These are phyloP conservation scores for Brachionus koreanus DNA, from an alignment of 1,140 invertebrate genomes.

Conservation along the genomic window DNA sequence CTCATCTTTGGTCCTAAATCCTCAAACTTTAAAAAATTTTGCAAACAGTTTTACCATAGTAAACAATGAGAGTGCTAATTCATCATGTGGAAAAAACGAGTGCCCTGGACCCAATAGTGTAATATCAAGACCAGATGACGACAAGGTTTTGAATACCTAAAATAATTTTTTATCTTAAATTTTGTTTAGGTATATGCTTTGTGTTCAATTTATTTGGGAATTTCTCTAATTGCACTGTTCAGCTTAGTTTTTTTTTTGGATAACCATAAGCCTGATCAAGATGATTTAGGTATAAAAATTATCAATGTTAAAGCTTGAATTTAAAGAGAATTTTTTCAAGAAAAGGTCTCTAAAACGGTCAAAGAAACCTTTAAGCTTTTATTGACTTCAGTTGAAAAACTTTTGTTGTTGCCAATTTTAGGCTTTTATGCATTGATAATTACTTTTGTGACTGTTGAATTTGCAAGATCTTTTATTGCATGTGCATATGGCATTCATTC, in stretches of 20 bases:
- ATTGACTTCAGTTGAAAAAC: not conserved
- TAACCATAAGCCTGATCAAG: not conserved
- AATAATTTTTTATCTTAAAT: not conserved
- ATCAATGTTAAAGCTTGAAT: not conserved
- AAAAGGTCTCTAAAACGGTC: not conserved
- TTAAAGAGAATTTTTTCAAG: not conserved
- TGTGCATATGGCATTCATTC: constrained; percentile 27
- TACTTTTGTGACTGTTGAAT: not conserved
- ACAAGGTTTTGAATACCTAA: not conserved
- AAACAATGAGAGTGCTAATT: not conserved
- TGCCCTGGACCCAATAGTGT: constrained; percentile 1
- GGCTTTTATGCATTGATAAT: not conserved
- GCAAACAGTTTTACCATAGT: not conserved
- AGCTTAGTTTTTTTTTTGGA: not conserved
- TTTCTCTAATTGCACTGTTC: not conserved
- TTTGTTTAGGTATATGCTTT: not conserved
- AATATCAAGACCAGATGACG: not conserved
- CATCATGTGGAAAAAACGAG: constrained; percentile 1
- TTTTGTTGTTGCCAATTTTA: not conserved
- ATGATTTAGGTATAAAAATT: not conserved
- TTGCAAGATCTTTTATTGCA: constrained; percentile 23
- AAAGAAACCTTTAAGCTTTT: constrained; percentile 2
- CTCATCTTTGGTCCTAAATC: constrained; percentile 27
- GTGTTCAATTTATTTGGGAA: constrained; percentile 1
- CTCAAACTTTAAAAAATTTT: not conserved